Evolutionary conservation across 2,797 vertebrate species (phyloP), one percentile per base, ranked within the genome.

Genomic region (Lepidocolaptes lacrymiger): DNA sequence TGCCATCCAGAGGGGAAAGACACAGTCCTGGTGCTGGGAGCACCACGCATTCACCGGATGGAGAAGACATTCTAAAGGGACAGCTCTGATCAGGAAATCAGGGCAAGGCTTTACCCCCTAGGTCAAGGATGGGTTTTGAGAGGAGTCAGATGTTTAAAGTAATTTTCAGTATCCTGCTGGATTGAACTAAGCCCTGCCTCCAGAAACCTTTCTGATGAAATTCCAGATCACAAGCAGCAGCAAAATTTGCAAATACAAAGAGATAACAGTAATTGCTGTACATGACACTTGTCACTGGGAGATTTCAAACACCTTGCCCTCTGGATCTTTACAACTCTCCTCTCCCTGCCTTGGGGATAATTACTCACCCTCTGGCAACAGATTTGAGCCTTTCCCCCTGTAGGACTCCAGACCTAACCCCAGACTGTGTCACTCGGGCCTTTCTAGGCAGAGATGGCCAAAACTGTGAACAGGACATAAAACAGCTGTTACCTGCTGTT

Each of bases 1-100:
- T 96, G 95, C 95, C 95, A 96, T 96, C 94, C 95, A 92, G 95
- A 93, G 96, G 96, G 94, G 91, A 96, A 91, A 94, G 80, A 23
- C 3, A 24, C 0, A 1, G 69, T 26, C 80, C 71, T 87, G 83
- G 69, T 26, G 85, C 71, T 87, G 83, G 83, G 88, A 88, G 61
- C 30, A 64, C 73, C 77, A 74, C 62, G 37, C 36, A 13, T 62
- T 58, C n/a, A 6, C 69, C 63, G 67, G n/a, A 11, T 27, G 32
- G 61, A 44, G 51, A 48, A 87, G 9, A 73, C 16, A 14, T 11
- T 24, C 26, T 51, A 13, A 56, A 51, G 39, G 48, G 8, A 14
- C 10, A 69, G 58, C 15, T 76, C 41, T 10, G 20, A 9, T 49
- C 72, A 39, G 75, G 49, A 71, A 71, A 91, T n/a, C 56, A 18